Percentiles rank a stretch among this genome's conserved stretches.
These are phyloP conservation scores for Drosophila pseudotalamancana DNA, from an alignment of 2,888 invertebrate genomes.

Conservation along the genomic window DNA sequence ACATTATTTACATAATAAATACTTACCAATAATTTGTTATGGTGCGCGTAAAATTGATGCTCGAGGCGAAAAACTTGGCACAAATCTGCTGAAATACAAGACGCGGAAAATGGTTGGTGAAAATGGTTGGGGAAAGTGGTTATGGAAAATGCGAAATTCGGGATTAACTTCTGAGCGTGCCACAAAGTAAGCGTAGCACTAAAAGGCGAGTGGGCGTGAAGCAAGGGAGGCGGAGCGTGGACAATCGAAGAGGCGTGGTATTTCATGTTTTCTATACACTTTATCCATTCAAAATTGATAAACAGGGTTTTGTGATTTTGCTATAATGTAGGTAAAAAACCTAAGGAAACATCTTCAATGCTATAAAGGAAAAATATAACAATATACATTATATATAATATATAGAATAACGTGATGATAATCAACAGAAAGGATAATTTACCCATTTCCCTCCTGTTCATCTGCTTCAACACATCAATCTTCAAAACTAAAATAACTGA, in stretches of 20 bases:
- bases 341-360: too few species aligned
- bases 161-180: constrained; percentile 21
- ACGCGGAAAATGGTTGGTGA: constrained; percentile 1
- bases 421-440: too few species aligned
- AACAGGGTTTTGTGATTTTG: too few species aligned
- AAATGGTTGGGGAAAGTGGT: constrained; percentile 11
- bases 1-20: constrained; percentile 76
- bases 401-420: too few species aligned
- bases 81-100: constrained; percentile 14
- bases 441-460: too few species aligned
- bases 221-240: neutral
- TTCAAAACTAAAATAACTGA: too few species aligned
- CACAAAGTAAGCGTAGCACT: neutral
- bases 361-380: too few species aligned
- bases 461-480: too few species aligned
- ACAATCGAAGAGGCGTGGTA: constrained; percentile 28
- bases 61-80: constrained; percentile 31
- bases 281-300: too few species aligned
- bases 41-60: constrained; percentile 59
- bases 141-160: constrained; percentile 17
- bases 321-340: too few species aligned
- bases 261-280: too few species aligned
- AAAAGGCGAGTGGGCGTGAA: constrained; percentile 17
- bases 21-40: constrained; percentile 69
- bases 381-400: too few species aligned